Evolutionary conservation across 2,888 invertebrate genomes (phyloP), one percentile per base, ranked within the genome.

Genomic region (Pogonocherus hispidulus): DNA sequence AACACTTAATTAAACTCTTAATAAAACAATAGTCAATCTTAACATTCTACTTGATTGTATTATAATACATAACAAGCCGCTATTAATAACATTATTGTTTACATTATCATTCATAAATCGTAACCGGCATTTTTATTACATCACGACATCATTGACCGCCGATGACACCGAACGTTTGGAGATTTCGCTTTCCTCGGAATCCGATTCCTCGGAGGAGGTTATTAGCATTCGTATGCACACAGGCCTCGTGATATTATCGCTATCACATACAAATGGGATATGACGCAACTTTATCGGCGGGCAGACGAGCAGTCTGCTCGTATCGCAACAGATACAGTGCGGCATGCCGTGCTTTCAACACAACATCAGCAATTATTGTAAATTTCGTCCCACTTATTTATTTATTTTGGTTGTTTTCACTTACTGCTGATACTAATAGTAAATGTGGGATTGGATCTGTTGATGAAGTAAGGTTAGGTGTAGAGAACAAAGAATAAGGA

Each of bases 161-260:
- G 32, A 44, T 52, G 54, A 46, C 44, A 52, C 60, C 44, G 32
- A 51, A 5, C 49, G 47, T 55, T 55, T 55, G 55, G 60, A 54
- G 60, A 55, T 66, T 66, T 66, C 49, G 54, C 46, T 66, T 66
- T 66, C 52, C 60, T 46, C 27, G 59, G 54, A 60, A 66, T 60
- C 32, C 55, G 32, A 52, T 27, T 47, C 47, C 19, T 8, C 59
- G 22, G 47, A 60, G 66, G 23, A 60, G 66, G 66, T 66, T 66
- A 60, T 66, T 66, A 66, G 55, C 66, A 55, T 60, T 47, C 57
- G 57, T 46, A 57, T 57, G 44, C 44, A 57, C 44, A 23, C 46
- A 23, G 14, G 20, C 23, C 35, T 44, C 44, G 9, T 41, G 4
- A 18, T 47, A 23, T 20, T 44, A 22, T 44, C 46, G 23, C 44